Percentiles rank a stretch among this genome's conserved stretches.
These are phyloP conservation scores for Dallia pectoralis DNA, from an alignment of 2,797 vertebrate species.

Conservation along the genomic window DNA sequence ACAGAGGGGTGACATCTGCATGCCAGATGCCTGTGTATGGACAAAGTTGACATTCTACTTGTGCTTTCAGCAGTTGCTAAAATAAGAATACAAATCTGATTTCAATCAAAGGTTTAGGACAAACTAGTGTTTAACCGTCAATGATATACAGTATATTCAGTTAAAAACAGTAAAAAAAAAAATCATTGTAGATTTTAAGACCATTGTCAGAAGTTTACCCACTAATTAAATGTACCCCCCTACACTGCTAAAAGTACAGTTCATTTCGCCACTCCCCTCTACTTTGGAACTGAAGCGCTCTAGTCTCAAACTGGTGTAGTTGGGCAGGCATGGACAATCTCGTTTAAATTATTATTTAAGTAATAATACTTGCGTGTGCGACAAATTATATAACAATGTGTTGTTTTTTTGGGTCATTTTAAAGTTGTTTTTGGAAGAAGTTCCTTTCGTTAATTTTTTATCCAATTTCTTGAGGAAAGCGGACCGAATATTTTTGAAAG, in stretches of 20 bases:
- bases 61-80: constrained; percentile 24
- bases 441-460: constrained; percentile 19
- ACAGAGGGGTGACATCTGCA: constrained; percentile 63
- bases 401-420: not conserved
- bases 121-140: constrained; percentile 28
- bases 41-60: constrained; percentile 31
- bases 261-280: constrained; percentile 11
- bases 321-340: not conserved
- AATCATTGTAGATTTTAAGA: not conserved
- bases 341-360: not conserved
- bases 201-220: not conserved
- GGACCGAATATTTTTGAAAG: constrained; percentile 56
- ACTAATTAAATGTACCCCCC: not conserved
- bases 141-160: not conserved
- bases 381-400: not conserved
- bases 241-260: constrained; percentile 41
- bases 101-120: constrained; percentile 44
- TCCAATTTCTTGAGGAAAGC: constrained; percentile 38
- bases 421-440: not conserved
- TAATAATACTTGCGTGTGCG: not conserved
- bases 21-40: constrained; percentile 62
- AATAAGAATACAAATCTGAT: constrained; percentile 27
- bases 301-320: constrained; percentile 16
- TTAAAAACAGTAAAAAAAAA: not conserved
- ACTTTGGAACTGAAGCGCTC: constrained; percentile 58